A percentile compares a stretch with the other conserved stretches of the same genome.
phyloP scores from a whole-genome alignment of 2,113 vertebrate genomes.

The Oxygymnocypris stewartii region DNA sequence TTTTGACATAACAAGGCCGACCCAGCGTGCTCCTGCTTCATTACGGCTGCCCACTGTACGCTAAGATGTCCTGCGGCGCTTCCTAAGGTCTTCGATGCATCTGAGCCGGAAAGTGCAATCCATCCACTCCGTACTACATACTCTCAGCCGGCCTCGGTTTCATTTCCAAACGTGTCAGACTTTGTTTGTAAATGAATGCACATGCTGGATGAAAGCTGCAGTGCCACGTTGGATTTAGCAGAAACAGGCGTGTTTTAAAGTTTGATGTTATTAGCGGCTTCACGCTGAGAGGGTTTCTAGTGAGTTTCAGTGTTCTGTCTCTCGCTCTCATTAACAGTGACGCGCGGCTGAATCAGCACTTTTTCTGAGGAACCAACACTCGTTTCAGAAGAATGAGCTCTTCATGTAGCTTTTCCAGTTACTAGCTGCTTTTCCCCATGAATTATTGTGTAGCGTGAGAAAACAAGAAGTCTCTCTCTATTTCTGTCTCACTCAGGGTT shows the following conservation, averaged over 20 bases:
- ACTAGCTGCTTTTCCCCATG: background rate
- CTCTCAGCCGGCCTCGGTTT: background rate
- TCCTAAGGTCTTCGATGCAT: constrained; percentile 10
- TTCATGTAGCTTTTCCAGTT: background rate
- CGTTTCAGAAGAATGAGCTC: background rate
- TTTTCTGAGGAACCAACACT: background rate
- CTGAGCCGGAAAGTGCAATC: background rate
- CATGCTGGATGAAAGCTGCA: background rate
- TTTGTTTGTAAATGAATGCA: background rate
- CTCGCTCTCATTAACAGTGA: background rate
- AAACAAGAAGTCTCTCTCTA: background rate
- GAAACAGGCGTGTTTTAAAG: background rate
- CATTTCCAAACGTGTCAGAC: background rate
- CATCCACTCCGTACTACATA: background rate
- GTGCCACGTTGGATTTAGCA: background rate
- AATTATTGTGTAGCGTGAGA: background rate
- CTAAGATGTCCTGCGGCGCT: constrained; percentile 6
- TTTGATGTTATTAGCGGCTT: background rate
- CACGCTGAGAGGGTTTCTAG: background rate
- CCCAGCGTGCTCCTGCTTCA: constrained; percentile 2
- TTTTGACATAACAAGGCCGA: constrained; percentile 29
- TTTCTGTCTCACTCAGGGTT: background rate
- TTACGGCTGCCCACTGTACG: background rate
- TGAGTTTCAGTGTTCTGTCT: background rate
- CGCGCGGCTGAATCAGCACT: background rate